Evolutionary conservation across 2,113 vertebrate genomes (phyloP).

Genomic region (Crocuta crocuta): DNA sequence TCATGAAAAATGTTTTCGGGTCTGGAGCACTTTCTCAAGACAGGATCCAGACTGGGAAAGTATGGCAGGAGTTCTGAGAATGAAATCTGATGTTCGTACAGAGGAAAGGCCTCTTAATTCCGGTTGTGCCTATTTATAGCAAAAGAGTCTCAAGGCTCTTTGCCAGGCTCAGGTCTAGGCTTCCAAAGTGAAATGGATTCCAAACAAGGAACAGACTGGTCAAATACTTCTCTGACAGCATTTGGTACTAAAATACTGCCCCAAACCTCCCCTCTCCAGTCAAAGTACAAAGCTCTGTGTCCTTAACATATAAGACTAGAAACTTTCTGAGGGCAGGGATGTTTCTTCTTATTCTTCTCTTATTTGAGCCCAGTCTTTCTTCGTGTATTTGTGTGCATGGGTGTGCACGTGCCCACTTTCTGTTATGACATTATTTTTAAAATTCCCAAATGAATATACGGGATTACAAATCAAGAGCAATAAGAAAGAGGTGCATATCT

Average conservation of each 20-base stretch:
- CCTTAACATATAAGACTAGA: background rate
- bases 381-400: background rate
- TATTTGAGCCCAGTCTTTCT: background rate
- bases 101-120: conserved; percentile 67
- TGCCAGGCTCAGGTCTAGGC: conserved; percentile 54
- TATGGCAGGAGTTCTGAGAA: background rate
- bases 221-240: background rate
- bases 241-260: background rate
- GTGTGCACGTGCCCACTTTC: background rate
- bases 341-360: background rate
- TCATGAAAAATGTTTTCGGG: background rate
- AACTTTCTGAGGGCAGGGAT: background rate
- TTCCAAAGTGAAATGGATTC: conserved; percentile 47
- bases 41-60: background rate
- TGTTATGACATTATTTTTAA: background rate
- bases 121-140: conserved; percentile 52
- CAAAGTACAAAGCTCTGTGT: background rate
- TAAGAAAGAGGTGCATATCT: background rate
- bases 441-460: background rate
- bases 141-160: background rate
- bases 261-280: background rate
- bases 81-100: conserved; percentile 9
- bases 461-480: background rate
- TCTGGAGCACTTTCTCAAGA: conserved; percentile 26
- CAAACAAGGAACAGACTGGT: background rate